phyloP scores from a whole-genome alignment of 23 tunicate species.

The Ciona savignyi region DNA sequence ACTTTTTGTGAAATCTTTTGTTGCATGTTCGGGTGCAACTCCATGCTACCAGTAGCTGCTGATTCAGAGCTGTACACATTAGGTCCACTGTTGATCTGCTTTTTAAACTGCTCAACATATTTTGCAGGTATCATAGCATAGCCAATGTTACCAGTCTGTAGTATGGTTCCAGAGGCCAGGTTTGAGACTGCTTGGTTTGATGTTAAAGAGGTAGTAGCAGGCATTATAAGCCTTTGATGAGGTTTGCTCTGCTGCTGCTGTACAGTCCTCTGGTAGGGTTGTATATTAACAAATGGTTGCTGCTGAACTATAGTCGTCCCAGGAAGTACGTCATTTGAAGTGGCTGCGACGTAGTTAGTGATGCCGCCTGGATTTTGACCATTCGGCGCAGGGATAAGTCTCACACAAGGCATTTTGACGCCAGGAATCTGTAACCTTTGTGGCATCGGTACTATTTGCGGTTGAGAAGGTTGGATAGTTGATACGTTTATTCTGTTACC shows the following conservation, averaged over 20 bases:
- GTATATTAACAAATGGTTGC: slow-evolving; percentile 16
- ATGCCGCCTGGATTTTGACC: slow-evolving; percentile 12
- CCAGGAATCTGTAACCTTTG: slow-evolving; percentile 22
- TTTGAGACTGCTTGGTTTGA: slow-evolving; percentile 10
- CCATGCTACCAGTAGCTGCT: neutral
- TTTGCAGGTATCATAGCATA: slow-evolving; percentile 94
- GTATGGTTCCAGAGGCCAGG: slow-evolving; percentile 32
- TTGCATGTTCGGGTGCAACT: neutral
- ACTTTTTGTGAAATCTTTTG: neutral
- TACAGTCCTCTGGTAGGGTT: slow-evolving; percentile 7
- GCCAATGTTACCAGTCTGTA: slow-evolving; percentile 60
- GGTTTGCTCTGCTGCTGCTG: neutral
- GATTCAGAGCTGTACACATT: slow-evolving; percentile 2
- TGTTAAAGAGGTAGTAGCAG: slow-evolving; percentile 26
- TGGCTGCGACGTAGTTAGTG: slow-evolving; percentile 17
- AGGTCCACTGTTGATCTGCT: slow-evolving; percentile 46
- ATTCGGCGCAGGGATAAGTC: slow-evolving; percentile 37
- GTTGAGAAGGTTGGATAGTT: neutral
- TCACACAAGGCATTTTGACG: slow-evolving; percentile 19
- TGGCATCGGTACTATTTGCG: slow-evolving; percentile 22
- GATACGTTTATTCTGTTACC: neutral
- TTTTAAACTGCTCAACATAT: slow-evolving; percentile 74
- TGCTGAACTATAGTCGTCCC: slow-evolving; percentile 10
- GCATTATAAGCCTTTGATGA: slow-evolving; percentile 61
- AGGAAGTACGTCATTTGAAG: slow-evolving; percentile 1